These are phyloP conservation scores for Varroa destructor DNA, from an alignment of 1,140 invertebrate species.

Conservation along the genomic window DNA sequence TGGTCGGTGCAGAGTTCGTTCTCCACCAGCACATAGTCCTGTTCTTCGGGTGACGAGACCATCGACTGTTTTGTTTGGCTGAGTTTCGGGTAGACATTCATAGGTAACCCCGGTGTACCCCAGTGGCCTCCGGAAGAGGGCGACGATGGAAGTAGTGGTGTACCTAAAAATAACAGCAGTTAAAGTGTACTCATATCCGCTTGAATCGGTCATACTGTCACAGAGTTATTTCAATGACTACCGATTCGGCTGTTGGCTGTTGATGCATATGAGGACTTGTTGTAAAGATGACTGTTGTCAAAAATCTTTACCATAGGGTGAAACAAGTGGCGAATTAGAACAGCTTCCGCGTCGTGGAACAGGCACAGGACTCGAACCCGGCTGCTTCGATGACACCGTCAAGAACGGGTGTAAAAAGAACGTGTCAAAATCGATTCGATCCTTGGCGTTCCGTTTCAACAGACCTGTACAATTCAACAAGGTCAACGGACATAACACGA, in stretches of 20 bases:
- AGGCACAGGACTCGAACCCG: slow-evolving; percentile 13
- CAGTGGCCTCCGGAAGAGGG: background rate
- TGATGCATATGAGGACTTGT: too few relatives aligned
- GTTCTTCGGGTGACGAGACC: slow-evolving; percentile 16
- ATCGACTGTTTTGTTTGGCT: background rate
- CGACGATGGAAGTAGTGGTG: slow-evolving; percentile 14
- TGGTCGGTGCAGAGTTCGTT: slow-evolving; percentile 1
- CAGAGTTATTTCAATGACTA: too few relatives aligned
- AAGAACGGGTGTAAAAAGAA: slow-evolving; percentile 88
- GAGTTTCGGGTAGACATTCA: background rate
- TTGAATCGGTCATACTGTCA: too few relatives aligned
- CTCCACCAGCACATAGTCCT: slow-evolving; percentile 13
- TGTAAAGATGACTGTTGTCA: too few relatives aligned
- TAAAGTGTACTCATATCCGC: too few relatives aligned
- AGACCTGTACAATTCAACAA: slow-evolving; percentile 44
- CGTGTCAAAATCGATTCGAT: slow-evolving; percentile 85
- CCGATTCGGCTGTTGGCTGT: too few relatives aligned
- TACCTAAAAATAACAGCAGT: background rate
- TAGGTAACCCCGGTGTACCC: background rate
- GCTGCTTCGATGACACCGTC: slow-evolving; percentile 34
- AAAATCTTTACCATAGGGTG: slow-evolving; percentile 9
- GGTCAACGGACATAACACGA: too few relatives aligned
- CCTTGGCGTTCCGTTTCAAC: slow-evolving; percentile 77
- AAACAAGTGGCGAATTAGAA: slow-evolving; percentile 11
- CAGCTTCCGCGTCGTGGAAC: slow-evolving; percentile 11